Percentiles rank a stretch among this genome's conserved stretches.
Conservation (phyloP, 2,113 vertebrate genomes). For the Elephas maximus region DNA sequence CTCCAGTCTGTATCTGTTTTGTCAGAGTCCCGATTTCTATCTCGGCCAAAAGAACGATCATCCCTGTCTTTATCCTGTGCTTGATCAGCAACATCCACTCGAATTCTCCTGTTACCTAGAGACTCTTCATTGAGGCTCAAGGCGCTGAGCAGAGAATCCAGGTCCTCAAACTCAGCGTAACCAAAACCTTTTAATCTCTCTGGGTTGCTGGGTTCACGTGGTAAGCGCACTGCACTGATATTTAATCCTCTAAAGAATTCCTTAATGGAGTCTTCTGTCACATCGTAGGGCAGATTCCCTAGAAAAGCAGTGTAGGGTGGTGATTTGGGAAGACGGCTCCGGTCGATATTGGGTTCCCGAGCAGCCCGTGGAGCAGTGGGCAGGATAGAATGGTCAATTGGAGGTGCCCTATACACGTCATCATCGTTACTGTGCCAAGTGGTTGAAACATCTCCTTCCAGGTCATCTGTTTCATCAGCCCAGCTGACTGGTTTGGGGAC, state of each 20-base stretch:
- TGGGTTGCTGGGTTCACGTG: conserved; percentile 96
- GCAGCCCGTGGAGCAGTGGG: conserved; percentile 97
- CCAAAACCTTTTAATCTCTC: conserved; percentile 98
- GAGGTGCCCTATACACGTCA: conserved; percentile 92
- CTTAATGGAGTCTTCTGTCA: conserved; percentile 97
- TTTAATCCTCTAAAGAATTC: conserved; percentile 97
- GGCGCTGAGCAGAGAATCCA: conserved; percentile 95
- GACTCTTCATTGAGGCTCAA: conserved; percentile 98
- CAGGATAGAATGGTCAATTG: conserved; percentile 96
- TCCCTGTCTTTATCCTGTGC: conserved; percentile 99
- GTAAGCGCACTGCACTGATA: conserved; percentile 97
- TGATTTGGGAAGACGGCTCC: conserved; percentile 94
- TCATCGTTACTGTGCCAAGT: conserved; percentile 97
- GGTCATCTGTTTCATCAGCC: conserved; percentile 97
- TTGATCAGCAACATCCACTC: conserved; percentile 98
- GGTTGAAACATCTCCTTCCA: conserved; percentile 97
- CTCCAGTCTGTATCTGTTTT: conserved; percentile 97
- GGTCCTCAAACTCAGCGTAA: conserved; percentile 98
- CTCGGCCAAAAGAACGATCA: conserved; percentile 92
- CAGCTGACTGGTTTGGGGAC: conserved; percentile 95
- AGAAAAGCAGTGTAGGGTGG: conserved; percentile 98
- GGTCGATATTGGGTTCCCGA: conserved; percentile 95
- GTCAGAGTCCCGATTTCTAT: conserved; percentile 93
- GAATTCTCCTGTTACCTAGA: conserved; percentile 97
- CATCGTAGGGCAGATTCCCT: conserved; percentile 97